Base-by-base conservation (phyloP, 2,113 vertebrate genomes). In the Eulemur rufifrons region DNA sequence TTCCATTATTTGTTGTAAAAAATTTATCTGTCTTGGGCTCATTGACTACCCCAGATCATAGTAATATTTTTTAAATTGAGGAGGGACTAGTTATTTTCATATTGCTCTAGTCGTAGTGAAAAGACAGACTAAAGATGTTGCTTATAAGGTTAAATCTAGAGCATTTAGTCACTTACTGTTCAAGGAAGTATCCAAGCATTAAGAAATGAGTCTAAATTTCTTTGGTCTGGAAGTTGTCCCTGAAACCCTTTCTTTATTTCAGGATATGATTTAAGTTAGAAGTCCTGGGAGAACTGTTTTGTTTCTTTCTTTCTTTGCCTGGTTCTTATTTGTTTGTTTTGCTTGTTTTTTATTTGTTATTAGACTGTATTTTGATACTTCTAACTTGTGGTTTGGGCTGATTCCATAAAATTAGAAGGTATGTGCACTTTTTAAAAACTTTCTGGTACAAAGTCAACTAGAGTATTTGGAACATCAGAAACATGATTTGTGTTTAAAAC, bases 351-450 rank as follows among this genome's bases (percentile, higher is more conserved):
- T 93, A 34, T 77, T 97, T 96, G 77, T 63, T 91, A n/a, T 86
- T 96, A 94, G 82, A 89, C 18, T 89, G 5, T 59, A 91, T 92
- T 96, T 94, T 94, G 82, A 95, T 94, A 91, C 39, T 91, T 88
- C 25, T 89, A 91, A 93, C 18, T 95, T 95, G 85, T 86, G 74
- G 82, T 74, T 97, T 97, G 78, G 42, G 8, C 91, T 21, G 52
- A 85, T 73, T 82, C 39, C 76, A 92, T 52, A 52, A 97, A 89
- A 89, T 93, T 68, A 77, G 42, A 88, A 94, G 71, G 34, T 54
- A 59, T 29, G 11, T 68, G 20, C 21, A 12, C 18, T 78, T 80
- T 91, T 73, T 45, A 76, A 76, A 47, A 76, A 61, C 12, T 78
- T 85, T 82, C 89, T 91, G 8, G 23, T 91, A 76, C 91, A 86